Conservation (phyloP, 2,113 vertebrate genomes). For the Ammodytes marinus region DNA sequence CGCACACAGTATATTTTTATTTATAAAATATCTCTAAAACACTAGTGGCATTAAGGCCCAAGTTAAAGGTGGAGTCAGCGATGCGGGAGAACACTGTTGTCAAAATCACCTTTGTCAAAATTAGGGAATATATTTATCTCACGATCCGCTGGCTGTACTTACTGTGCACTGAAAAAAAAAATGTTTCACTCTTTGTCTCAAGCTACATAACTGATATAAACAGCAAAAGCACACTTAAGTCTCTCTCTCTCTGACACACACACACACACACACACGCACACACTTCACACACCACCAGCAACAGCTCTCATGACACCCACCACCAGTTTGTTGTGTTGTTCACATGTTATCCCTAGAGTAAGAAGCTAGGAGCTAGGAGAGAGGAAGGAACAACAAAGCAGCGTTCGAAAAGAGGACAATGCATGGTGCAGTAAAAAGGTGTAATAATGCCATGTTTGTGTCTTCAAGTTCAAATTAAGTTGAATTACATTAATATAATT, state of each 20-base stretch:
- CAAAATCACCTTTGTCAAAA: too few species aligned
- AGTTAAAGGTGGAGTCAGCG: too few species aligned
- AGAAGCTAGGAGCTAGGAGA: constrained; percentile 23
- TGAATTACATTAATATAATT: neutral
- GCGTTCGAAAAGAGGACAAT: constrained; percentile 1
- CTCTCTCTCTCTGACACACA: neutral
- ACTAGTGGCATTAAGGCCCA: too few species aligned
- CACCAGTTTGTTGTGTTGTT: constrained; percentile 47
- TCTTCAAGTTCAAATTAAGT: constrained; percentile 37
- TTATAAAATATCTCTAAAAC: too few species aligned
- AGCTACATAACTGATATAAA: constrained; percentile 4
- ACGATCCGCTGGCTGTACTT: too few species aligned
- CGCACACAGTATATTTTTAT: too few species aligned
- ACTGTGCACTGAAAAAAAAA: neutral
- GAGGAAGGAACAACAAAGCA: constrained; percentile 42
- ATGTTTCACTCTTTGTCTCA: constrained; percentile 24
- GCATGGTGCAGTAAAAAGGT: neutral
- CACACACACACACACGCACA: neutral
- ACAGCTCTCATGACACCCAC: constrained; percentile 39
- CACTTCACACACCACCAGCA: constrained; percentile 22
- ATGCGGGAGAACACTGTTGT: too few species aligned
- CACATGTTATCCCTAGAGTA: constrained; percentile 44
- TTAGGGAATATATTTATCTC: too few species aligned
- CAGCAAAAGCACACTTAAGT: neutral
- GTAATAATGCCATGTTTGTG: constrained; percentile 15